Evolutionary conservation across 2,888 invertebrate genomes (phyloP), one percentile per base, ranked within the genome.

Genomic region (Slavum lentiscoides): DNA sequence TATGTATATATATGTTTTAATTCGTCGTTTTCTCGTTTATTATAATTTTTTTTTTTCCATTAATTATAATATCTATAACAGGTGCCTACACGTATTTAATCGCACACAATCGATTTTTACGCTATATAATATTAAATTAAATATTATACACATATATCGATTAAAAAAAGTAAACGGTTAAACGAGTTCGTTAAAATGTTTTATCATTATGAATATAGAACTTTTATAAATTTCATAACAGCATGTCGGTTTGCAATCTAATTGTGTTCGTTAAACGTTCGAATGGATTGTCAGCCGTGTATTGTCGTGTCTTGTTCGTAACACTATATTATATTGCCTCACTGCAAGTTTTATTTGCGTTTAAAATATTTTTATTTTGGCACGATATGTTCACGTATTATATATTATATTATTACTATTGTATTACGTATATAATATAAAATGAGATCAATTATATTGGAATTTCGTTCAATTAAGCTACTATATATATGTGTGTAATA

Each of bases 381-480:
- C 74, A 74, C 64, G 74, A 74, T 74, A 64, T 1, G 64, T 64
- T 62, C 55, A 39, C 17, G 6, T 8, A 19, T 55, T n/a, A n/a
- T n/a, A n/a, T n/a, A n/a, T n/a, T n/a, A n/a, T n/a, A n/a, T n/a
- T 64, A 61, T 21, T 64, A 64, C 13, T 53, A 67, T 55, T 30
- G 30, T 30, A 30, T 30, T 30, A 30, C 1, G 4, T 30, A 30
- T 30, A 30, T 30, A 30, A 59, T 43, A 76, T 43, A 76, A 68
- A 76, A 76, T 59, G 68, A 76, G 75, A 76, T 76, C 64, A 74
- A 76, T 76, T 76, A 68, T 76, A 76, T 68, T 23, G 75, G 75
- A 76, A 76, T 76, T 76, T 76, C 68, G 75, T 76, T 76, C 75
- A 76, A 76, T 76, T 76, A 68, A 76, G 75, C 75, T 49, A 67